A percentile compares a stretch with the other conserved stretches of the same genome.
Conservation (phyloP, 2,113 vertebrate genomes). For the Brachirus orientalis region DNA sequence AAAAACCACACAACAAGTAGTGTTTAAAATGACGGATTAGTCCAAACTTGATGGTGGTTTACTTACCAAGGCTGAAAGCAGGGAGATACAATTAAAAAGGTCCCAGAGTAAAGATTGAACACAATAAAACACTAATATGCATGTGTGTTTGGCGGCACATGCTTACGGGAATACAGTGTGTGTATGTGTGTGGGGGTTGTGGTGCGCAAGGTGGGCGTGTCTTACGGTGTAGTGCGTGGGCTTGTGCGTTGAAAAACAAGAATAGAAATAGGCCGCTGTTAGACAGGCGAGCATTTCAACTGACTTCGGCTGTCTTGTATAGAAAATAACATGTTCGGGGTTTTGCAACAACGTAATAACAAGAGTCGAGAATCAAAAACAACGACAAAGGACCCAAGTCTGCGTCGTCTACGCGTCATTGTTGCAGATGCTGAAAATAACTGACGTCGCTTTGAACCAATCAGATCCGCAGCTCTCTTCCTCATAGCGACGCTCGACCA, state of each 20-base stretch:
- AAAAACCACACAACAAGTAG: no score
- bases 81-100: no score
- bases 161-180: no score
- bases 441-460: constrained; percentile 51
- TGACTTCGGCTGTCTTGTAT: not conserved
- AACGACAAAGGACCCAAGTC: not conserved
- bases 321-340: not conserved
- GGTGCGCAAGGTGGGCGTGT: not conserved
- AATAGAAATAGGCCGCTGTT: not conserved
- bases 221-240: not conserved
- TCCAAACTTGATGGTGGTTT: no score
- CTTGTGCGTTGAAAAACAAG: not conserved
- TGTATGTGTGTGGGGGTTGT: not conserved
- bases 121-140: no score
- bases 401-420: constrained; percentile 22
- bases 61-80: no score
- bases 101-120: no score
- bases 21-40: no score
- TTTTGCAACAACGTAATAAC: not conserved
- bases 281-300: not conserved
- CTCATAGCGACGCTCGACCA: constrained; percentile 28
- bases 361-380: not conserved
- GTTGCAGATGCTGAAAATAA: constrained; percentile 39
- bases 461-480: not conserved
- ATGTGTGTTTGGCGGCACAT: no score